Evolutionary conservation across 2,113 vertebrate species (phyloP).

Genomic region (Rhinoderma darwinii): DNA sequence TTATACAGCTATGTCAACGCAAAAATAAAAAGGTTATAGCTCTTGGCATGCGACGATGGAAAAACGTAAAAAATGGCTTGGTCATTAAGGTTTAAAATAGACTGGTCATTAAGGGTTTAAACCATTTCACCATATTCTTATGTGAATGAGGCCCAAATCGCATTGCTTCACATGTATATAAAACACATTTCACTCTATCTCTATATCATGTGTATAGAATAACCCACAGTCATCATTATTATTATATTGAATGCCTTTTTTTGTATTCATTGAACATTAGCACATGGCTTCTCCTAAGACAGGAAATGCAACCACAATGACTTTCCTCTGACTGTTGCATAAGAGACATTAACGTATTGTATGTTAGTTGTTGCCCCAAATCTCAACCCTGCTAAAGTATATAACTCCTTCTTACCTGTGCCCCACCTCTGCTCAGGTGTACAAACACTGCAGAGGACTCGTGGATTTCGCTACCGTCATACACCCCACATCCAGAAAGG

Average conservation of each 20-base stretch:
- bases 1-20: too few relatives aligned
- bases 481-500: conserved; percentile 84
- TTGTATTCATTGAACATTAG: neutral
- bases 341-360: neutral
- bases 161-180: too few relatives aligned
- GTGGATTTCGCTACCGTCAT: conserved; percentile 84
- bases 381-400: neutral
- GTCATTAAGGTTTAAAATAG: too few relatives aligned
- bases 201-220: too few relatives aligned
- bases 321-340: neutral
- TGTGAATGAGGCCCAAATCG: too few relatives aligned
- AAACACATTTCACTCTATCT: too few relatives aligned
- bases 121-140: too few relatives aligned
- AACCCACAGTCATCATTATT: neutral
- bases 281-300: neutral
- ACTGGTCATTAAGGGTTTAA: too few relatives aligned
- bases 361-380: neutral
- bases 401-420: conserved; percentile 72
- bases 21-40: too few relatives aligned
- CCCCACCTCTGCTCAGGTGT: conserved; percentile 83
- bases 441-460: conserved; percentile 84
- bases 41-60: too few relatives aligned
- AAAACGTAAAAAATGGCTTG: too few relatives aligned
- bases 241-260: neutral
- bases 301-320: neutral